A percentile compares a stretch with the other conserved stretches of the same genome.
Conservation (phyloP, 2,888 invertebrate genomes). For the Thumatha senex region DNA sequence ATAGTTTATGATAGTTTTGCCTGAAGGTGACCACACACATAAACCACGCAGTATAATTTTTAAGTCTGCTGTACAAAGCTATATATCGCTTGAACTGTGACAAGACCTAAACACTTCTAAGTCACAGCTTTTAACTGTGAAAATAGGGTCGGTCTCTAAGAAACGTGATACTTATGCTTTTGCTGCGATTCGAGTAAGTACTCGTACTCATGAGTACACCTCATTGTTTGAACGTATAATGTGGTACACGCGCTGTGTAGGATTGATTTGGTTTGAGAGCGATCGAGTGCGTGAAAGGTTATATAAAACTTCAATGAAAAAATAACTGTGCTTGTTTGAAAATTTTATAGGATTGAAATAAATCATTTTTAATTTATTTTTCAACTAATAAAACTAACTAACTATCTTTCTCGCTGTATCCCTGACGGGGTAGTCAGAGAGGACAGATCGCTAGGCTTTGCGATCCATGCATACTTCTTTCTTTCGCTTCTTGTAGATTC, state of each 20-base stretch:
- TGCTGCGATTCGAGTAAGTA: not conserved
- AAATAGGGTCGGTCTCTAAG: slow-evolving; percentile 59
- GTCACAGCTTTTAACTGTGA: slow-evolving; percentile 75
- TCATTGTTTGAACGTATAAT: slow-evolving; percentile 33
- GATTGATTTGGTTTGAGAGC: slow-evolving; percentile 3
- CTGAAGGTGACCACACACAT: too few species aligned
- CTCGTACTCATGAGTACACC: slow-evolving; percentile 10
- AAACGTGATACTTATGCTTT: slow-evolving; percentile 46
- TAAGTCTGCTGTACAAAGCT: too few species aligned
- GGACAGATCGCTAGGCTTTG: too few species aligned
- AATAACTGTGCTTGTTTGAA: not conserved
- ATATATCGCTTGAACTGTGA: slow-evolving; percentile 20
- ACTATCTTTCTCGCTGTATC: too few species aligned
- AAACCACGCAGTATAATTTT: too few species aligned
- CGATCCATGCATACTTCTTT: too few species aligned
- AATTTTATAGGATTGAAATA: not conserved
- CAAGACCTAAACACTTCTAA: slow-evolving; percentile 32
- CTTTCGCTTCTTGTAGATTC: too few species aligned
- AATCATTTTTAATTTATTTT: too few species aligned
- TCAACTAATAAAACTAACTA: too few species aligned
- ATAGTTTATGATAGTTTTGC: too few species aligned
- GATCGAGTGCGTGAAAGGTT: slow-evolving; percentile 10
- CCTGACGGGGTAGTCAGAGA: too few species aligned
- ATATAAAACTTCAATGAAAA: slow-evolving; percentile 11
- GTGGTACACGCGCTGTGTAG: slow-evolving; percentile 3